A percentile compares a stretch with the other conserved stretches of the same genome.
These are phyloP conservation scores for Orius insidiosus DNA, from an alignment of 1,140 invertebrate species.

Conservation along the genomic window DNA sequence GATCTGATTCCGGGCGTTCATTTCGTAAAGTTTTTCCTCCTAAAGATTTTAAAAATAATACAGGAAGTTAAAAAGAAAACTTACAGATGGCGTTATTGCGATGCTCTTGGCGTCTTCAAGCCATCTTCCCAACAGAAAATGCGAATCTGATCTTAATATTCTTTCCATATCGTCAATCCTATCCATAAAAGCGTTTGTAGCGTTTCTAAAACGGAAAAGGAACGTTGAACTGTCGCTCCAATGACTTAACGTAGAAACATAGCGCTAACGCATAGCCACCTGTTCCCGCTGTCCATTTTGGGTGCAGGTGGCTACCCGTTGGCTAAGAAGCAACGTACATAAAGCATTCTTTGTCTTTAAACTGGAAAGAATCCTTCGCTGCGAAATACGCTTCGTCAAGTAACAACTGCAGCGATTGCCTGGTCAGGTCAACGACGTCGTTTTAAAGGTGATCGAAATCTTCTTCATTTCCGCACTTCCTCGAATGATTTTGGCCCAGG, in stretches of 20 bases:
- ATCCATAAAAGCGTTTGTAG: conserved; percentile 25
- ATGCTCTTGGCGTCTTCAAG: conserved; percentile 41
- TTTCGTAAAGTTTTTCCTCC: conserved; percentile 45
- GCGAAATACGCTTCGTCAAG: conserved; percentile 46
- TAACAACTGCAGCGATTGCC: conserved; percentile 60
- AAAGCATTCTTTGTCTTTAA: too few relatives aligned
- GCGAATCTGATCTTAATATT: conserved; percentile 44
- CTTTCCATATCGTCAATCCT: conserved; percentile 47
- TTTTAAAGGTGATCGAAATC: conserved; percentile 35
- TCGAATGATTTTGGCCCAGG: conserved; percentile 41
- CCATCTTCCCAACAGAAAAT: conserved; percentile 61
- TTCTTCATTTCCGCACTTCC: conserved; percentile 23
- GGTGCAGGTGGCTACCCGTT: too few relatives aligned
- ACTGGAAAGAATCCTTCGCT: conserved; percentile 35
- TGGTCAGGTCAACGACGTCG: conserved; percentile 69
- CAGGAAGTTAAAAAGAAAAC: conserved; percentile 1
- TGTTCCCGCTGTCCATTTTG: too few relatives aligned
- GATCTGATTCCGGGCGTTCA: conserved; percentile 81
- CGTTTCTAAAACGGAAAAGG: conserved; percentile 22
- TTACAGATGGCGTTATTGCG: conserved; percentile 23
- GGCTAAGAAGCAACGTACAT: too few relatives aligned
- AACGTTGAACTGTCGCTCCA: too few relatives aligned
- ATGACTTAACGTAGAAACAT: too few relatives aligned
- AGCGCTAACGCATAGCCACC: too few relatives aligned
- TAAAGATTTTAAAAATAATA: conserved; percentile 20